phyloP scores from a whole-genome alignment of 2,888 invertebrate species.

The Griposia aprilina region DNA sequence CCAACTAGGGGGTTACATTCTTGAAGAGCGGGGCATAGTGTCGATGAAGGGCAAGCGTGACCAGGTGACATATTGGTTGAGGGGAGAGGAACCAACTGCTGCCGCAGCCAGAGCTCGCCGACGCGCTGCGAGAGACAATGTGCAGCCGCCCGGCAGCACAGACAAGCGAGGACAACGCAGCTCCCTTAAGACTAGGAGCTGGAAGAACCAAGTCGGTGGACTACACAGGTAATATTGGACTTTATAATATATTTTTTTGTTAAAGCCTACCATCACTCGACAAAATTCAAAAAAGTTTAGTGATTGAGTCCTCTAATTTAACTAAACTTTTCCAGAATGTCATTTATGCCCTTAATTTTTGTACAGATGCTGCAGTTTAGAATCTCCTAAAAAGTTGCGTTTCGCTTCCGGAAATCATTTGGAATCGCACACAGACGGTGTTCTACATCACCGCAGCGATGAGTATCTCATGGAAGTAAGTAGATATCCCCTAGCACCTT shows the following conservation, averaged over 20 bases:
- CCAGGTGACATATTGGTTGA: slow-evolving; percentile 95
- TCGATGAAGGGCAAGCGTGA: slow-evolving; percentile 96
- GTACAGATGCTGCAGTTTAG: slow-evolving; percentile 93
- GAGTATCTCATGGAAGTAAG: slow-evolving; percentile 89
- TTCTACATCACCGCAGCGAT: slow-evolving; percentile 88
- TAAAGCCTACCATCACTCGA: background rate
- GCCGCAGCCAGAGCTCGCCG: slow-evolving; percentile 88
- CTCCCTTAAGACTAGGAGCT: slow-evolving; percentile 93
- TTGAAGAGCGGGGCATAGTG: slow-evolving; percentile 94
- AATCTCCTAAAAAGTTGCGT: slow-evolving; percentile 95
- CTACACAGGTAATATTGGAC: slow-evolving; percentile 82
- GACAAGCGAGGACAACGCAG: slow-evolving; percentile 81
- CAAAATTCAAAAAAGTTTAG: background rate
- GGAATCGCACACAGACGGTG: slow-evolving; percentile 89
- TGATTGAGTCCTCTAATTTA: background rate
- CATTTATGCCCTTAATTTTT: slow-evolving; percentile 48
- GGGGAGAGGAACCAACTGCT: slow-evolving; percentile 93
- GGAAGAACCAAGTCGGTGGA: slow-evolving; percentile 88
- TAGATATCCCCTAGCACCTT: background rate
- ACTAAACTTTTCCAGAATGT: background rate
- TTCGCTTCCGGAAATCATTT: slow-evolving; percentile 94
- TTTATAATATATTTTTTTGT: background rate
- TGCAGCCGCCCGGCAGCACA: slow-evolving; percentile 82
- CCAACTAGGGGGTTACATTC: slow-evolving; percentile 94
- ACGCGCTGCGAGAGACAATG: slow-evolving; percentile 82